Base-by-base conservation (phyloP, 2,888 invertebrate species). In the Melanophora roralis region DNA sequence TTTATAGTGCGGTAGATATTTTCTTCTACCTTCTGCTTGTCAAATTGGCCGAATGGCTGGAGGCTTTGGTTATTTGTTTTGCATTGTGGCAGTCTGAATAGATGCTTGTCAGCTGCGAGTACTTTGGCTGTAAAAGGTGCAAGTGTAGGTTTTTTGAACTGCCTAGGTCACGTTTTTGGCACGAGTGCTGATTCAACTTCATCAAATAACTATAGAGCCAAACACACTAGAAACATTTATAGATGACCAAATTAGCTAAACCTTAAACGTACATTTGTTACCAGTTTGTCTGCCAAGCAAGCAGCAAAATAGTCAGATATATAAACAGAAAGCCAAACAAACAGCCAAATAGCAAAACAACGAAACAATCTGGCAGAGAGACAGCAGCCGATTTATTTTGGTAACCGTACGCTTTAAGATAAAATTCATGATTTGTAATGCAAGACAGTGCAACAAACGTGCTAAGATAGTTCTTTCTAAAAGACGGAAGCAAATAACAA, bases 91-190 rank as follows among this genome's bases (percentile, higher is more conserved):
- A 57, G 57, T 23, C 14, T 34, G 55, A 49, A 55, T 62, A n/a
- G 47, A 32, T 62, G 14, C 32, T 62, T 45, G 43, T 34, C n/a
- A 23, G 27, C 34, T 75, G 60, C 43, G 43, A 51, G 62, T 73
- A 23, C 59, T 64, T 27, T 45, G 67, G 51, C 47, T 68, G 67
- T 81, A 47, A 57, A 62, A 64, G 80, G 76, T 76, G 62, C 76
- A 80, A 80, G 80, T 80, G 80, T 76, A 64, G 55, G 78, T 68
- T 72, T n/a, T 74, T 72, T 40, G 21, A 73, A 59, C 76, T 64
- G 67, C 34, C 72, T 76, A 34, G 83, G 83, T 83, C 83, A 83
- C 83, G 83, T 83, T 83, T 83, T 77, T 72, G 82, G 83, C 83
- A 83, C 83, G 83, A 81, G 80, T 80, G 51, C 57, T 73, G 72